Base-by-base conservation (phyloP, 2,888 invertebrate species). In the Andrena flavipes region DNA sequence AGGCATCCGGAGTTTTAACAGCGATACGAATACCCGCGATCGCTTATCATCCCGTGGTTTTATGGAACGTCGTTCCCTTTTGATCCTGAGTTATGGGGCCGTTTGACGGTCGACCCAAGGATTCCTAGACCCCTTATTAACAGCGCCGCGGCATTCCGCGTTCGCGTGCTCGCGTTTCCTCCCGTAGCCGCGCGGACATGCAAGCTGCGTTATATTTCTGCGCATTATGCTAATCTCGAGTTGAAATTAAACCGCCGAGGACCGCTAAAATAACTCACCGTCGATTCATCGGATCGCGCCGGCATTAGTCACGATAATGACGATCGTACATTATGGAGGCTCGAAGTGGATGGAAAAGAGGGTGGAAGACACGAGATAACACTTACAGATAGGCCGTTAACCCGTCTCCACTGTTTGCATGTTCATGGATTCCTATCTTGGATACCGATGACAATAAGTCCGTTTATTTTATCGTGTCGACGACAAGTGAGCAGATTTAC, bases 141-240 rank as follows among this genome's bases (percentile, higher is more conserved):
- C 65, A 26, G 62, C 35, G 59, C 42, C 62, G 72, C 75, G 79
- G 82, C 85, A 89, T 89, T 84, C 81, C 73, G 71, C 80, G 76
- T 80, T 90, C 86, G 88, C 88, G 86, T 90, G 89, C 75, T 82
- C 75, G 82, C 76, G 74, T 84, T 88, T 84, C 80, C 71, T 82
- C 81, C 84, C 77, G 69, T 80, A 26, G 23, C 23, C 56, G 73
- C 74, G 81, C 76, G 59, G 69, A 84, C 87, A 86, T 84, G 89
- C 87, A 84, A 89, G 73, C 80, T 75, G 77, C 84, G 79, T 84
- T 80, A 78, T 84, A 82, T 76, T 77, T 83, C 83, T 80, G 65
- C 79, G 77, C 78, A 85, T 89, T 89, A 88, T 88, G 87, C 84
- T 89, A 88, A 90, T 88, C 78, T 33, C 7, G 33, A 23, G 23